Evolutionary conservation across 30 jellyfish, hydroid and myxozoan species (phyloP).

Genomic region (Cassiopea andromeda): DNA sequence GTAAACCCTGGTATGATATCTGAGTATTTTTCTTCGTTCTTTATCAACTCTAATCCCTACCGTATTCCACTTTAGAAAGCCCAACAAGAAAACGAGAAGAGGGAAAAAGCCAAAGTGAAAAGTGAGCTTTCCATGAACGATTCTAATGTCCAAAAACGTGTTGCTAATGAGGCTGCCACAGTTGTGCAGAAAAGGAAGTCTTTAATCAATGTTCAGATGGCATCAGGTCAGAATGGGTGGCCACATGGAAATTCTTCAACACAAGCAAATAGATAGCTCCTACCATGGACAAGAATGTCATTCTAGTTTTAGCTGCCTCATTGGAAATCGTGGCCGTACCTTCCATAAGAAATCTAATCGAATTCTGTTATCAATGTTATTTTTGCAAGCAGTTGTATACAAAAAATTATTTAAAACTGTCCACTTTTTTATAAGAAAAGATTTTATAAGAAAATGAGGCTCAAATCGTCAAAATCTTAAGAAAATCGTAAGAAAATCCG

Average conservation of each 20-base stretch:
- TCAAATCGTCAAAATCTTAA: too few species aligned
- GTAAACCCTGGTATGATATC: too few species aligned
- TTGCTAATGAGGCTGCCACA: conserved; percentile 81
- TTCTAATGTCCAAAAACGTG: conserved; percentile 34
- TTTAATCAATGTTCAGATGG: conserved; percentile 50
- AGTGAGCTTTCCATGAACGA: background rate
- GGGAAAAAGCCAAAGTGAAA: background rate
- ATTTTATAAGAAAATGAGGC: too few species aligned
- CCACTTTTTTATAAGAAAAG: too few species aligned
- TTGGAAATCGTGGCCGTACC: too few species aligned
- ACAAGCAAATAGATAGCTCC: conserved; percentile 36
- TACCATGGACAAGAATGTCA: background rate
- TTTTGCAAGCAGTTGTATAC: too few species aligned
- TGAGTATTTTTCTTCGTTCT: background rate
- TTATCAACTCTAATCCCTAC: background rate
- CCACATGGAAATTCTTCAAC: conserved; percentile 10
- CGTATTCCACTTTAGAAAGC: conserved; percentile 47
- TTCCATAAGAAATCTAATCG: too few species aligned
- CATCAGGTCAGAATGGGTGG: background rate
- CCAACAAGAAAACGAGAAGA: conserved; percentile 38
- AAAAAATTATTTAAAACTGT: too few species aligned
- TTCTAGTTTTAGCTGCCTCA: background rate
- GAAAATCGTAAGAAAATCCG: too few species aligned
- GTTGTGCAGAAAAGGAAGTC: conserved; percentile 66
- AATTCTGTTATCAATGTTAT: too few species aligned